Evolutionary conservation across 2,797 vertebrate species (phyloP).

Genomic region (Balearica regulorum): DNA sequence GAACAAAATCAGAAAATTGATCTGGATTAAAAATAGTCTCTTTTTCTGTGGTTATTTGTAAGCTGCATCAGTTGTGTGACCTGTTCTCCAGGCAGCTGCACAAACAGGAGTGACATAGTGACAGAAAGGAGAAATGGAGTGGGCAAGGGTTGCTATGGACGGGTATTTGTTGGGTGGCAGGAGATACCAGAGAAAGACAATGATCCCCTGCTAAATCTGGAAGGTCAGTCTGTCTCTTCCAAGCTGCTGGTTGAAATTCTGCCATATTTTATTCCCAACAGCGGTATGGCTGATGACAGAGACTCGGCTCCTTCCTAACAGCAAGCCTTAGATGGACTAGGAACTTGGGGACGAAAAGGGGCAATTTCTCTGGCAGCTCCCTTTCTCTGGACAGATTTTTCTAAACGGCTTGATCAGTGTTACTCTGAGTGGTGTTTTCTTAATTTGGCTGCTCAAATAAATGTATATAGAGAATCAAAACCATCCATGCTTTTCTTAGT

Average conservation of each 20-base stretch:
- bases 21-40: constrained; percentile 1
- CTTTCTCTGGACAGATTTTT: not conserved
- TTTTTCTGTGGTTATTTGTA: not conserved
- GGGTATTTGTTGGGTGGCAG: not conserved
- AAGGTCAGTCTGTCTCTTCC: not conserved
- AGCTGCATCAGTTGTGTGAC: not conserved
- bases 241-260: not conserved
- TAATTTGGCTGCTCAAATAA: not conserved
- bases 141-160: not conserved
- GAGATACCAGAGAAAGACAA: not conserved
- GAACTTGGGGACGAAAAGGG: not conserved
- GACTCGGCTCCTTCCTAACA: not conserved
- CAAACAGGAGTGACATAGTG: not conserved
- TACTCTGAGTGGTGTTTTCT: not conserved
- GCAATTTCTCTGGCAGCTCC: not conserved
- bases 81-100: not conserved
- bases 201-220: not conserved
- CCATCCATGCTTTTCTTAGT: not conserved
- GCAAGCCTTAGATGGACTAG: not conserved
- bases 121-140: not conserved
- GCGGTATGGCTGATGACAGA: not conserved
- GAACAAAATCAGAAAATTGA: constrained; percentile 8
- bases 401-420: not conserved
- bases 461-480: not conserved
- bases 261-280: not conserved